These are phyloP conservation scores for Dascyllus trimaculatus DNA, from an alignment of 2,113 vertebrate species.

Conservation along the genomic window DNA sequence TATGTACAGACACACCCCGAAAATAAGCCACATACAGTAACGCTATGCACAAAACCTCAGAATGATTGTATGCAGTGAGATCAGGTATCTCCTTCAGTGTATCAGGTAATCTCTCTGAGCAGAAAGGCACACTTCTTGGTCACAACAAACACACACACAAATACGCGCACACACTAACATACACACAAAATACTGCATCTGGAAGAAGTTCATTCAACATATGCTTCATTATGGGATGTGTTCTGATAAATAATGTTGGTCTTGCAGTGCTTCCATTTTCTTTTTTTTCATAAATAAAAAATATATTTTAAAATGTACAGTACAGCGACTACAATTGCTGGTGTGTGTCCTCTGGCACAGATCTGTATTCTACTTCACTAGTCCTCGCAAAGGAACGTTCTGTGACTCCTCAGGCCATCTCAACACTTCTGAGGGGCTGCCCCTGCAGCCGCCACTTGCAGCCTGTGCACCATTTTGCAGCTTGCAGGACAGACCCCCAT, in stretches of 20 bases:
- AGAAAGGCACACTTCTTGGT: conserved; percentile 74
- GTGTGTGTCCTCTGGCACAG: conserved; percentile 51
- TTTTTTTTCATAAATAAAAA: conserved; percentile 83
- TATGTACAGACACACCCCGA: conserved; percentile 76
- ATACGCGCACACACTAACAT: conserved; percentile 39
- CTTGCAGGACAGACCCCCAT: conserved; percentile 1
- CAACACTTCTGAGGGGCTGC: conserved; percentile 9
- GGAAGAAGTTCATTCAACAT: conserved; percentile 58
- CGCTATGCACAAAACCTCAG: conserved; percentile 56
- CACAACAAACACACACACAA: conserved; percentile 42
- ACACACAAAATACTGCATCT: conserved; percentile 67
- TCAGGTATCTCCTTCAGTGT: conserved; percentile 64
- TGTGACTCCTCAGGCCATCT: conserved; percentile 18
- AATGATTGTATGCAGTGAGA: conserved; percentile 48
- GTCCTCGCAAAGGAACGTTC: conserved; percentile 58
- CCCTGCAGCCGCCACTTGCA: conserved; percentile 4
- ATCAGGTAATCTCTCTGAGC: conserved; percentile 78
- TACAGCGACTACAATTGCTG: conserved; percentile 67
- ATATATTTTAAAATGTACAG: conserved; percentile 76
- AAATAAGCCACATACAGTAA: conserved; percentile 59
- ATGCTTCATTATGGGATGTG: conserved; percentile 71
- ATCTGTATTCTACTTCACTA: conserved; percentile 61
- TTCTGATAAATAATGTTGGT: conserved; percentile 82
- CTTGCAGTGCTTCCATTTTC: conserved; percentile 82
- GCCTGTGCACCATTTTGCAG: background rate